Base-by-base conservation (phyloP, 2,797 vertebrate species). In the Pangasius macronema region DNA sequence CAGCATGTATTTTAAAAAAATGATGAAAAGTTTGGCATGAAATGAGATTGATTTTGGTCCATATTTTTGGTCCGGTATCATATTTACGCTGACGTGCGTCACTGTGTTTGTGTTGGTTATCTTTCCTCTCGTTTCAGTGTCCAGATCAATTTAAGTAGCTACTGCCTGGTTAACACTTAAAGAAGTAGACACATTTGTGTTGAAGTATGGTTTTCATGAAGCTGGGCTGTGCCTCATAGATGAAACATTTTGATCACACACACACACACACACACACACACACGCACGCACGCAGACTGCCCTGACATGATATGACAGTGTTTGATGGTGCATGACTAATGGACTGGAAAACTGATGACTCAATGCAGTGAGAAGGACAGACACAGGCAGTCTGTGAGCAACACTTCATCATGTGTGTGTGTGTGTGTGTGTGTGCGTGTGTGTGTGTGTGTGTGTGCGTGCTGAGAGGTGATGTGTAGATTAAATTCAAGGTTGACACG, bases 301-400 rank as follows among this genome's bases (percentile, higher is more conserved):
- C 46, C 75, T 90, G 89, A 88, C 85, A 85, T 89, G 83, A 89
- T 91, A 86, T 90, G 89, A 89, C 89, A 90, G 82, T 75, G 88
- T 89, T 86, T 91, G 89, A 88, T 90, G 89, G 82, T 67, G 85
- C 77, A 80, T 89, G 90, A 90, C 86, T 90, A 91, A 89, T 90
- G 89, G 88, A 91, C 84, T 90, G 89, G 77, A 90, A 87, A 89
- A 89, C 88, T 87, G 89, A 91, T 90, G 88, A 91, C 88, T 91
- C 89, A 91, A 90, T 89, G 85, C 72, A 86, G 86, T 85, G 79
- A 86, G 85, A 89, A 87, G 85, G 86, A 90, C 86, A 86, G 86
- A 89, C 86, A 89, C 82, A 83, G 53, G 18, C 42, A 36, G 70
- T 30, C 57, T 83, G 87, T 84, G 57, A 85, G 87, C 46, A 13